These are phyloP conservation scores for Morus bassanus DNA, from an alignment of 2,797 vertebrate genomes.

Conservation along the genomic window DNA sequence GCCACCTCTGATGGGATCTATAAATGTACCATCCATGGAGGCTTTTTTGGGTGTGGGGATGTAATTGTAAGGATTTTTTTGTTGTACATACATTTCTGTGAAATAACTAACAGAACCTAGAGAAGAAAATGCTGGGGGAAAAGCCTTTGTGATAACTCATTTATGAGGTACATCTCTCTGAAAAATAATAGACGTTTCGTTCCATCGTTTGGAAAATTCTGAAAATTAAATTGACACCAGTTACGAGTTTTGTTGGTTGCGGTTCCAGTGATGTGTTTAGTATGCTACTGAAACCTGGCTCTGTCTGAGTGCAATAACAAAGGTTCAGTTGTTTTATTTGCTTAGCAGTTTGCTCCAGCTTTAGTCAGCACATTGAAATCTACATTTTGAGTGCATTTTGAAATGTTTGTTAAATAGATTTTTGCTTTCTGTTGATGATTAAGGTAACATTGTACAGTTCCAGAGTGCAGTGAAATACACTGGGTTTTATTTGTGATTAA, in stretches of 20 bases:
- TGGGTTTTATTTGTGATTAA: slow-evolving; percentile 8
- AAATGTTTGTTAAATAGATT: slow-evolving; percentile 41
- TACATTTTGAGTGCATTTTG: slow-evolving; percentile 47
- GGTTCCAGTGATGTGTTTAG: slow-evolving; percentile 43
- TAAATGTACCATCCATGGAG: rapidly evolving
- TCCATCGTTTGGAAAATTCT: background rate
- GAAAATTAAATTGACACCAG: background rate
- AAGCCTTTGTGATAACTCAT: background rate
- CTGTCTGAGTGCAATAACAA: slow-evolving; percentile 39
- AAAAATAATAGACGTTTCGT: background rate
- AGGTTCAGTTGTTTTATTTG: slow-evolving; percentile 58
- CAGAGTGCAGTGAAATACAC: background rate
- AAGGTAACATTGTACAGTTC: background rate
- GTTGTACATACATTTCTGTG: background rate
- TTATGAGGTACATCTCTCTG: background rate
- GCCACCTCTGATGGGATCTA: background rate
- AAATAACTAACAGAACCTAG: background rate
- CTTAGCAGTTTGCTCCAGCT: background rate
- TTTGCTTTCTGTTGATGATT: slow-evolving; percentile 38
- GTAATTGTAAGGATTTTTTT: background rate
- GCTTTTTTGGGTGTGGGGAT: background rate
- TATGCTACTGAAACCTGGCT: slow-evolving; percentile 17
- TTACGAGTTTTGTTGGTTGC: background rate
- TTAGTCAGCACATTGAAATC: slow-evolving; percentile 50
- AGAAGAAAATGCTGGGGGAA: background rate